Base-by-base conservation (phyloP, 2,888 invertebrate species). In the Agrochola litura region DNA sequence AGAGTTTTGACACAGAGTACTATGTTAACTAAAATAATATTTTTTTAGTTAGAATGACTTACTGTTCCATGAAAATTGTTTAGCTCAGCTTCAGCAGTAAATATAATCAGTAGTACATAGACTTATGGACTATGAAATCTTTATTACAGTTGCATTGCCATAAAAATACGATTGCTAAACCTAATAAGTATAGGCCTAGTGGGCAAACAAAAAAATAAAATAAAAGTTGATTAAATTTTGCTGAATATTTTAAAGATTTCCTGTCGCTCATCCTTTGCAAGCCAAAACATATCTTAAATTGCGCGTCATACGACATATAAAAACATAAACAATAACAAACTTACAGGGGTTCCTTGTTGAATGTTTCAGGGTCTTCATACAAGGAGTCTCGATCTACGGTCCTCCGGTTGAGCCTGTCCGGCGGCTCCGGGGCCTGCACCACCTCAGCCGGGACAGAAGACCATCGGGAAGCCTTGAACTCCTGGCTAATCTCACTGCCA, bases 361-460 rank as follows among this genome's bases (percentile, higher is more conserved):
- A 86, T 0, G 52, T 58, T 6, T 86, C 84, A 5, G 89, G 89
- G 43, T 88, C 87, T 68, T 86, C 79, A 5, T 82, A 85, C 25
- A 89, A 70, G 9, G 89, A 81, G 0, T 74, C 73, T 61, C 79
- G 81, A 5, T 75, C 73, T 3, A 89, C 58, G 12, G 63, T 86
- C 64, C 83, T 73, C 30, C 77, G 72, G 64, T 72, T 83, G 10
- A 72, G 77, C 1, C 63, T 63, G 56, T 89, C 87, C 2, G 81
- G 82, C 1, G 79, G 77, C 67, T 87, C 80, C 54, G 80, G 72
- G 9, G 65, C 64, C 65, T 75, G 49, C 69, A 76, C 52, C 60
- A 46, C 76, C 68, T 79, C 83, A 19, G 65, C 77, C 6, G 82
- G 82, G 30, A 70, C 81, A 6, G 85, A 68, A 41, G 82, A 54